Evolutionary conservation across 1,140 invertebrate genomes (phyloP).

Genomic region (Adelges cooleyi): DNA sequence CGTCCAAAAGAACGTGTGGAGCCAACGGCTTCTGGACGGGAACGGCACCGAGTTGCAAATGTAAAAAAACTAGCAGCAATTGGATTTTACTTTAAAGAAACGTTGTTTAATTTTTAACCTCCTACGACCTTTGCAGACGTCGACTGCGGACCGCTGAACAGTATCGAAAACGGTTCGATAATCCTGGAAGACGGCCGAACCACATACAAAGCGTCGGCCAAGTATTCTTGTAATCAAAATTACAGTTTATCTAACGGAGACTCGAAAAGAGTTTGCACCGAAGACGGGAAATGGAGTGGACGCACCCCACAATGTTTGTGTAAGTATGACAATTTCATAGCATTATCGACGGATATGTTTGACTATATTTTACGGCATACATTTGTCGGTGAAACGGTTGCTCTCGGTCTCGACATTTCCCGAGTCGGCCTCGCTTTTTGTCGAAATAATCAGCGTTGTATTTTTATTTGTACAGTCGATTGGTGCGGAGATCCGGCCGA

Average conservation of each 20-base stretch:
- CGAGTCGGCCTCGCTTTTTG: too few relatives aligned
- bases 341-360: too few relatives aligned
- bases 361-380: too few relatives aligned
- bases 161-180: constrained; percentile 62
- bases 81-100: background rate
- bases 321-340: too few relatives aligned
- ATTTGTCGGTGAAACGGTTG: too few relatives aligned
- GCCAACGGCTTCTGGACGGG: constrained; percentile 69
- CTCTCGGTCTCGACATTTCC: too few relatives aligned
- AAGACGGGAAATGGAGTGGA: constrained; percentile 68
- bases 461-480: constrained; percentile 45
- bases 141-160: constrained; percentile 60
- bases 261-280: constrained; percentile 55
- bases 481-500: constrained; percentile 70
- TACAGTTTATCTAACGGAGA: constrained; percentile 67
- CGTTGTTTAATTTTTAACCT: constrained; percentile 16
- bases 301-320: constrained; percentile 65
- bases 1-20: constrained; percentile 53
- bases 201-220: constrained; percentile 62
- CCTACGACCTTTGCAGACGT: constrained; percentile 50
- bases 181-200: constrained; percentile 53
- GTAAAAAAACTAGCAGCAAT: constrained; percentile 43
- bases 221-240: constrained; percentile 69
- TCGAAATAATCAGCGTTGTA: background rate
- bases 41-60: constrained; percentile 67